Evolutionary conservation across 2,888 invertebrate species (phyloP), one percentile per base, ranked within the genome.

Genomic region (Sminthurinus aureus): DNA sequence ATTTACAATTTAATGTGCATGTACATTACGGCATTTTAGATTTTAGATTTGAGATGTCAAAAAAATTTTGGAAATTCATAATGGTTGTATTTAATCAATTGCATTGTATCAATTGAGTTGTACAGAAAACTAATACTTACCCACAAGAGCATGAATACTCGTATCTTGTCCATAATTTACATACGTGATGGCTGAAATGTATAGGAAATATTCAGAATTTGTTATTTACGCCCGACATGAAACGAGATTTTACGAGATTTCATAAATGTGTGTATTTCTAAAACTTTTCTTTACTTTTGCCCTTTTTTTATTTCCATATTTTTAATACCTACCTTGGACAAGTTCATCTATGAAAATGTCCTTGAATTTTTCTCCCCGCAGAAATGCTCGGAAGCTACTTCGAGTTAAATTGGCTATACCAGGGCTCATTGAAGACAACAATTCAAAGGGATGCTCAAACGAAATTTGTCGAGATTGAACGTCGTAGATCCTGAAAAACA

Each of bases 131-230:
- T 66, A 58, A 64, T 66, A 73, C 4, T 80, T 83, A 91, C 93
- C 93, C 50, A 92, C 92, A 90, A 93, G 91, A n/a, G 91, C 91
- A 83, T 92, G 93, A 18, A 93, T 90, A 84, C 91, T 89, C 0
- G 91, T 90, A 26, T 91, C 91, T 89, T 94, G 94, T 8, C 93
- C 93, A 89, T 93, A 94, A 90, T 93, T 93, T 0, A 91, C 92
- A 83, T 92, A 90, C 79, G 92, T 89, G 13, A 92, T 91, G 0
- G 92, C 91, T 38, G 6, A 38, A 38, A 38, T 38, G 6, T 38
- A 6, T 38, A 38, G 3, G 6, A 38, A 38, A 38, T 6, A 38
- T 38, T 38, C 38, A 38, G 38, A 38, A 38, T 38, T 38, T 38
- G 1, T 38, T 38, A 38, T 38, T 38, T 38, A 38, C 38, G 38